Evolutionary conservation across 1,140 invertebrate genomes (phyloP).

Genomic region (Tetraneura akinire): DNA sequence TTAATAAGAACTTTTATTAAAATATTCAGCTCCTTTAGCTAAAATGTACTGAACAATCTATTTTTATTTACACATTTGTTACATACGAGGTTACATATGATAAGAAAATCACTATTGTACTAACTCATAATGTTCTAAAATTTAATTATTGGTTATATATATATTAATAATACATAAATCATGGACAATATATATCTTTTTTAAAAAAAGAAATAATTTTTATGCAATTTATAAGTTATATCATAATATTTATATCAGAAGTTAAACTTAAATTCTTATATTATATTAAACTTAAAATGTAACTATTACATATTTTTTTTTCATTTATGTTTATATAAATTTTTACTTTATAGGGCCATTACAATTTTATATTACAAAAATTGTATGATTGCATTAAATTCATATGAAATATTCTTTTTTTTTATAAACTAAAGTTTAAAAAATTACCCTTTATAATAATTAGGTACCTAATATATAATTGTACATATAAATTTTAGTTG

Average conservation of each 20-base stretch:
- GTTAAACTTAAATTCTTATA: not conserved
- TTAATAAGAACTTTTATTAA: not conserved
- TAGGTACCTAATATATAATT: no score
- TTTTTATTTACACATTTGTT: conserved; percentile 32
- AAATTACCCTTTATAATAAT: no score
- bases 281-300: not conserved
- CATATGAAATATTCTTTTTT: no score
- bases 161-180: not conserved
- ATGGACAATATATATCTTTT: not conserved
- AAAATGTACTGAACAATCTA: conserved; percentile 16
- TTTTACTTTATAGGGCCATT: not conserved
- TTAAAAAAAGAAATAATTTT: not conserved
- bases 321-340: conserved; percentile 2
- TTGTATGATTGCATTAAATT: no score
- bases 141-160: not conserved
- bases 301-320: not conserved
- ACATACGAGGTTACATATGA: no score
- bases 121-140: not conserved
- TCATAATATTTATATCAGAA: not conserved
- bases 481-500: no score
- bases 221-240: not conserved
- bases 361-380: not conserved
- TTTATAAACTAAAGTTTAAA: no score
- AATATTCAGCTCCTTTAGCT: conserved; percentile 6
- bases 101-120: conserved; percentile 8